phyloP scores from a whole-genome alignment of 2,888 invertebrate genomes.

The Leptinotarsa rubiginosa region DNA sequence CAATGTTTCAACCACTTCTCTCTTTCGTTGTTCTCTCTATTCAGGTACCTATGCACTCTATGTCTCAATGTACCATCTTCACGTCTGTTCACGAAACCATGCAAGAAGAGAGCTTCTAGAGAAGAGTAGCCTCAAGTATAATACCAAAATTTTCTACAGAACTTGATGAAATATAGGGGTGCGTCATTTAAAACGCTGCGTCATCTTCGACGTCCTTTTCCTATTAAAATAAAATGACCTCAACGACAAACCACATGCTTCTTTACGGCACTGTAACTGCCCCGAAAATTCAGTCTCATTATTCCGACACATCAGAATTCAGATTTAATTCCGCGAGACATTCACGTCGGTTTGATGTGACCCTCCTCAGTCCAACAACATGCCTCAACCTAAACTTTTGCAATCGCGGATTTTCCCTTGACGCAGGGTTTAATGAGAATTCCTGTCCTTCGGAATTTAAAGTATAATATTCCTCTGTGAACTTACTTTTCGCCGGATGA shows the following conservation, averaged over 20 bases:
- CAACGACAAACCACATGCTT: neutral
- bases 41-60: too few species aligned
- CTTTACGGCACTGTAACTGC: neutral
- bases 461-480: constrained; percentile 19
- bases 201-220: too few species aligned
- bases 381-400: constrained; percentile 23
- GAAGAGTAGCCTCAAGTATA: too few species aligned
- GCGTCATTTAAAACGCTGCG: too few species aligned
- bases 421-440: constrained; percentile 22
- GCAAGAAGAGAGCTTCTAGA: too few species aligned
- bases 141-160: too few species aligned
- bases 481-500: constrained; percentile 10
- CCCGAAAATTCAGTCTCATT: neutral
- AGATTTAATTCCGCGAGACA: constrained; percentile 17
- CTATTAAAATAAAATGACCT: too few species aligned
- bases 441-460: constrained; percentile 19
- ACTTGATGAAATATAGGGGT: too few species aligned
- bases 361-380: constrained; percentile 17
- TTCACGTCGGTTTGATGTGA: constrained; percentile 10
- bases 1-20: too few species aligned
- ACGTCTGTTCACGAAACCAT: too few species aligned
- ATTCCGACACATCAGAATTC: constrained; percentile 11
- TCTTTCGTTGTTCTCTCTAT: too few species aligned
- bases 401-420: constrained; percentile 22
- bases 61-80: too few species aligned